Evolutionary conservation across 2,797 vertebrate genomes (phyloP).

Genomic region (Taeniopygia guttata): DNA sequence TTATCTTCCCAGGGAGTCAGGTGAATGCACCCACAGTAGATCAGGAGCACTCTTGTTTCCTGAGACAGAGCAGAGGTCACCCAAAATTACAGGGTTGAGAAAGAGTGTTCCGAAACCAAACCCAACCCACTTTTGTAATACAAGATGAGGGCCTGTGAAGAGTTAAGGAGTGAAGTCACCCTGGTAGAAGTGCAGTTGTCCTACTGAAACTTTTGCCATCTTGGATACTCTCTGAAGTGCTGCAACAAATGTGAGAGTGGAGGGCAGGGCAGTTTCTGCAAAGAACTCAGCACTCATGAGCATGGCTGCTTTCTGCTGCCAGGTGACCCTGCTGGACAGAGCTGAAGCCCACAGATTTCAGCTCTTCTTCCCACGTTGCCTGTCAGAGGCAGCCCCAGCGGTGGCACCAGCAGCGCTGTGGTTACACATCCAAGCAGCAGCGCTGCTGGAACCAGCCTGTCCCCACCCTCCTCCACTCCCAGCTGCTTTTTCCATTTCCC

Average conservation of each 20-base stretch:
- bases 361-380: not conserved
- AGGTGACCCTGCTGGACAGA: rapidly evolving
- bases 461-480: conserved; percentile 52
- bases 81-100: not conserved
- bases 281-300: rapidly evolving
- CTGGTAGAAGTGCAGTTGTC: not conserved
- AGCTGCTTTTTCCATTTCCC: conserved; percentile 42
- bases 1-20: not conserved
- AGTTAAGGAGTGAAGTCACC: not conserved
- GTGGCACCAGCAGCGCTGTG: not conserved
- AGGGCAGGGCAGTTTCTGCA: not conserved
- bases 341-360: not conserved
- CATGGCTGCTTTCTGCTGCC: not conserved
- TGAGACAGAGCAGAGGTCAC: not conserved
- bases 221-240: not conserved
- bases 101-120: not conserved
- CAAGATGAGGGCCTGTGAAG: not conserved
- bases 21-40: not conserved
- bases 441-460: not conserved
- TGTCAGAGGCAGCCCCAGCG: not conserved
- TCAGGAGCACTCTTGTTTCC: not conserved
- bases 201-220: not conserved
- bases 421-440: not conserved
- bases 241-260: not conserved
- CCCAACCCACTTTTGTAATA: not conserved